These are phyloP conservation scores for Serranochromis macrocephalus DNA, from an alignment of 2,113 vertebrate species.

Conservation along the genomic window DNA sequence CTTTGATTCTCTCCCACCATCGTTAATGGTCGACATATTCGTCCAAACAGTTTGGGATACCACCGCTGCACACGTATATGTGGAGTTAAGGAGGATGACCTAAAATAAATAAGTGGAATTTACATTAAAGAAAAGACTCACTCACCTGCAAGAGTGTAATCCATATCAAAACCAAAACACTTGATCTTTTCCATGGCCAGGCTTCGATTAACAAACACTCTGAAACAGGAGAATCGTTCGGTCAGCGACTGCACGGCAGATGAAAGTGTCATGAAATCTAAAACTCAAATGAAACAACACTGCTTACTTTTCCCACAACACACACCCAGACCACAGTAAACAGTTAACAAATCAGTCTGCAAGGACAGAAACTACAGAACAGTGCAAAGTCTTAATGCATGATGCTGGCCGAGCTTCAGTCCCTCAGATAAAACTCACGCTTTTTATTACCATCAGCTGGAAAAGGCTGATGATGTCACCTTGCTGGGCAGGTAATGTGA, in stretches of 20 bases:
- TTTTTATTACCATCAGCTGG: not conserved
- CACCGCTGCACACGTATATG: accelerated
- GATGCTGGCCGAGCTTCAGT: not conserved
- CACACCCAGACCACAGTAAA: not conserved
- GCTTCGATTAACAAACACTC: conserved; percentile 98
- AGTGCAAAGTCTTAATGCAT: not conserved
- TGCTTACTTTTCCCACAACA: not conserved
- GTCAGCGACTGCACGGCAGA: not conserved
- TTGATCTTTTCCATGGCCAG: conserved; percentile 99
- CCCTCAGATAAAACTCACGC: not conserved
- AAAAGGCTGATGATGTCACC: not conserved
- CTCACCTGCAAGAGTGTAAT: conserved; percentile 95
- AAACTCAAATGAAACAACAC: not conserved
- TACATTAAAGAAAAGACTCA: not conserved
- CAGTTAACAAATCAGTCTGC: not conserved
- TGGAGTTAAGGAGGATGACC: not conserved
- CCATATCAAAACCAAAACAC: conserved; percentile 99
- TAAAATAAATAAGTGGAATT: not conserved
- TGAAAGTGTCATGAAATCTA: too few species aligned
- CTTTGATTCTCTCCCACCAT: not conserved
- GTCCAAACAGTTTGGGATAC: not conserved
- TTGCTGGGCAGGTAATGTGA: not conserved
- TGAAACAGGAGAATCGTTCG: conserved; percentile 45
- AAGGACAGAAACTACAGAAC: not conserved
- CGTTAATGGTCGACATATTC: not conserved